Conservation (phyloP, 2,888 invertebrate species). For the Drosophila peninsularis region DNA sequence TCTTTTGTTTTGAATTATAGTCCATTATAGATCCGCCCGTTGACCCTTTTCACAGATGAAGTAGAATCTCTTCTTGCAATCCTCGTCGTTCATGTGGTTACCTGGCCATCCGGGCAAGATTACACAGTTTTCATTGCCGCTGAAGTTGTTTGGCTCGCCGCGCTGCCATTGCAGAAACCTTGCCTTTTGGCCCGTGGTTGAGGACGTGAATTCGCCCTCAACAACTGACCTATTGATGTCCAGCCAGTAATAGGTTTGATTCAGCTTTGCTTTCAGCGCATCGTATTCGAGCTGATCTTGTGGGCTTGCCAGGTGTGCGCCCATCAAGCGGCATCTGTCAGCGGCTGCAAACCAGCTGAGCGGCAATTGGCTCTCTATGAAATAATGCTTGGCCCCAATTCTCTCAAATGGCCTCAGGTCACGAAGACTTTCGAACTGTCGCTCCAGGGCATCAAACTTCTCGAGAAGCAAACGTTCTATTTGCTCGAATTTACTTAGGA, state of each 20-base stretch:
- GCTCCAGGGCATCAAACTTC: not conserved
- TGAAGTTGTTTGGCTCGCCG: not conserved
- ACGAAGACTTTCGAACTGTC: not conserved
- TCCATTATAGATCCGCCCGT: too few species aligned
- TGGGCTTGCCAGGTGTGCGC: conserved; percentile 12
- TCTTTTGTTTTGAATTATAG: too few species aligned
- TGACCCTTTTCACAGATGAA: not conserved
- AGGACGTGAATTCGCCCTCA: not conserved
- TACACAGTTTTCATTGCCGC: not conserved
- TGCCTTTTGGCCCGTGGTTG: not conserved
- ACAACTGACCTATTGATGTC: conserved; percentile 1
- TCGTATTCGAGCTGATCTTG: not conserved
- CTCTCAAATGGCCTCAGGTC: not conserved
- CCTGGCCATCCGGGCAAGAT: not conserved
- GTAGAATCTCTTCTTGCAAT: conserved; percentile 4
- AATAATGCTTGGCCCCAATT: conserved; percentile 17
- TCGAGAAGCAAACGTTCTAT: not conserved
- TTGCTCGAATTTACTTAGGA: not conserved
- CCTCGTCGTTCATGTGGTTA: conserved; percentile 5
- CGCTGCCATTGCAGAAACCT: conserved; percentile 6
- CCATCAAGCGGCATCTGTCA: not conserved
- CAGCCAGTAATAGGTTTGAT: conserved; percentile 6
- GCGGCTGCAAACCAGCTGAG: conserved; percentile 9
- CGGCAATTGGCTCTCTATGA: not conserved
- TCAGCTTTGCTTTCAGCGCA: not conserved